Evolutionary conservation across 2,797 vertebrate genomes (phyloP).

Genomic region (Lutjanus campechanus): DNA sequence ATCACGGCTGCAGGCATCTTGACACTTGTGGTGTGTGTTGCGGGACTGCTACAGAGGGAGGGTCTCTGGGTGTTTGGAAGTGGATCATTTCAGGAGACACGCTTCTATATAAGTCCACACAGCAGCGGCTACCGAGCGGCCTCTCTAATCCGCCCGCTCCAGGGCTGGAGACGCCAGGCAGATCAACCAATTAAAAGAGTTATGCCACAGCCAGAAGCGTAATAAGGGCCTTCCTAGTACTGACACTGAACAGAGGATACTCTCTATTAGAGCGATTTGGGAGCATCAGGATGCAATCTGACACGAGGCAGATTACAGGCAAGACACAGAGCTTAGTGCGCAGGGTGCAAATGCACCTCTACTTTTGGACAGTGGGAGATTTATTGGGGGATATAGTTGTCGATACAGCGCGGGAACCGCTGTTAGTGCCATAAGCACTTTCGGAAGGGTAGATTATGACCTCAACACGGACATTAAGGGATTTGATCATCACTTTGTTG

Average conservation of each 20-base stretch:
- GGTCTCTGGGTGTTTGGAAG: slow-evolving; percentile 54
- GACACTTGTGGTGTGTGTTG: slow-evolving; percentile 37
- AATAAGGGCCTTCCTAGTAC: slow-evolving; percentile 75
- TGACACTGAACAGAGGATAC: slow-evolving; percentile 69
- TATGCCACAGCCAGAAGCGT: slow-evolving; percentile 69
- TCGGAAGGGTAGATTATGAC: slow-evolving; percentile 83
- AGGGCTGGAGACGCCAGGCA: slow-evolving; percentile 84
- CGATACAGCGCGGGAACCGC: slow-evolving; percentile 55
- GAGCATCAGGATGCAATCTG: slow-evolving; percentile 78
- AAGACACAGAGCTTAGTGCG: slow-evolving; percentile 68
- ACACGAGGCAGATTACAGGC: slow-evolving; percentile 75
- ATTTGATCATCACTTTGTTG: slow-evolving; percentile 68
- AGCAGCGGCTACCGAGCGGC: slow-evolving; percentile 76
- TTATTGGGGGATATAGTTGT: slow-evolving; percentile 62
- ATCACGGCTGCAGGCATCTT: slow-evolving; percentile 39
- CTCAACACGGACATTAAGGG: slow-evolving; percentile 74
- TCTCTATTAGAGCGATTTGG: slow-evolving; percentile 75
- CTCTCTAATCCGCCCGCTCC: slow-evolving; percentile 76
- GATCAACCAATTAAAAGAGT: slow-evolving; percentile 87
- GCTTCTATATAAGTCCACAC: slow-evolving; percentile 79
- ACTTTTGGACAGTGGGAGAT: slow-evolving; percentile 67
- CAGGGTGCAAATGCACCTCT: slow-evolving; percentile 74
- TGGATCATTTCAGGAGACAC: slow-evolving; percentile 70
- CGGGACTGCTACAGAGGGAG: slow-evolving; percentile 9
- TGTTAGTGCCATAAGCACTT: slow-evolving; percentile 76